Percentiles rank a stretch among this genome's conserved stretches.
These are phyloP conservation scores for Cremastinae sp. DNA, from an alignment of 2,888 invertebrate genomes.

Conservation along the genomic window DNA sequence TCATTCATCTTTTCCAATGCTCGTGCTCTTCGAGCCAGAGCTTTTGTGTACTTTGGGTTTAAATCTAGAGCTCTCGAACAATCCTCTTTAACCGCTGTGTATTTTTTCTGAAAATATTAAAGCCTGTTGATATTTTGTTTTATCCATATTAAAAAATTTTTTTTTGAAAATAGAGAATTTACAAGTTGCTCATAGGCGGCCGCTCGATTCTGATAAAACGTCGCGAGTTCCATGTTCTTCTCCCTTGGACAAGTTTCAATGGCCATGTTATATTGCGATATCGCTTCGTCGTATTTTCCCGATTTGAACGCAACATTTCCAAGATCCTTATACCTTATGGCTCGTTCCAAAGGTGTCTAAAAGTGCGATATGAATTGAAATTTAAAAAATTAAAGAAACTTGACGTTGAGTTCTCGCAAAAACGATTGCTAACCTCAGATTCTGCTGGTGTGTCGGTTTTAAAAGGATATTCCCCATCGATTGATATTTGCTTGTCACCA, in stretches of 20 bases:
- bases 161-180: too few relatives aligned
- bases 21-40: conserved; percentile 90
- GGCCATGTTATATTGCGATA: conserved; percentile 93
- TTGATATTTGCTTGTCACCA: conserved; percentile 83
- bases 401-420: not conserved
- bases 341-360: conserved; percentile 86
- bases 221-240: conserved; percentile 88
- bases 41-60: conserved; percentile 94
- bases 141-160: not conserved
- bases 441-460: conserved; percentile 71
- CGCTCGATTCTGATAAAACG: conserved; percentile 97
- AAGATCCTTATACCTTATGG: conserved; percentile 90
- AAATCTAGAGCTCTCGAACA: conserved; percentile 92
- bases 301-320: conserved; percentile 93
- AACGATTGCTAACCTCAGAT: too few relatives aligned
- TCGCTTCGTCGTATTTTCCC: conserved; percentile 95
- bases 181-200: conserved; percentile 95
- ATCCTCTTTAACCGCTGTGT: conserved; percentile 91
- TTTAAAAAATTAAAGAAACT: conserved; percentile 19
- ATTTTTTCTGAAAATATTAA: conserved; percentile 83
- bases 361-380: too few relatives aligned
- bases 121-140: too few relatives aligned
- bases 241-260: conserved; percentile 93
- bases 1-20: conserved; percentile 91
- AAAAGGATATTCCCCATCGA: conserved; percentile 82